Evolutionary conservation across 1,140 invertebrate genomes (phyloP).

Genomic region (Homalodisca vitripennis): DNA sequence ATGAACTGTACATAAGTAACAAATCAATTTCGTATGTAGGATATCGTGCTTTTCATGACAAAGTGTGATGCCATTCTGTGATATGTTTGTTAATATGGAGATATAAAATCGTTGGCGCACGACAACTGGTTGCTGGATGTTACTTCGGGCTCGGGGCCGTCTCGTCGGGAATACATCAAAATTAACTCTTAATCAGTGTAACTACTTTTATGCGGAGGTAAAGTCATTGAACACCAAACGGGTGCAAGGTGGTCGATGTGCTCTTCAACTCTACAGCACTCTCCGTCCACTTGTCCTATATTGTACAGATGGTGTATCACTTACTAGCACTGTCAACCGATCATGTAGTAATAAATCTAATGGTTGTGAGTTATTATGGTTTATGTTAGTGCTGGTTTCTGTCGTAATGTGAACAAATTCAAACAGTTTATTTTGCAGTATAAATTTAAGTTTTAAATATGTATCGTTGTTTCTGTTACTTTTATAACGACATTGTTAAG

Average conservation of each 20-base stretch:
- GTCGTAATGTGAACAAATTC: too few relatives aligned
- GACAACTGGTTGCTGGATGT: background rate
- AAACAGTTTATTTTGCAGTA: background rate
- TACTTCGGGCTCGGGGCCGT: background rate
- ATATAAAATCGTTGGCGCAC: constrained; percentile 22
- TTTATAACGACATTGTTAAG: too few relatives aligned
- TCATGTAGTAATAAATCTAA: background rate
- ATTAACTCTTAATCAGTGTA: constrained; percentile 23
- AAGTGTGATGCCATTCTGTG: constrained; percentile 21
- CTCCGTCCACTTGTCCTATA: background rate
- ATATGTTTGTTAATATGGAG: constrained; percentile 25
- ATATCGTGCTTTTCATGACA: constrained; percentile 21
- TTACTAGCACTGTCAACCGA: background rate
- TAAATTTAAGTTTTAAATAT: background rate
- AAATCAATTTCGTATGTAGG: constrained; percentile 20
- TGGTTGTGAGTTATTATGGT: background rate
- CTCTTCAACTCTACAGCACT: background rate
- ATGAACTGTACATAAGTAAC: constrained; percentile 19
- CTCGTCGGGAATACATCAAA: constrained; percentile 6
- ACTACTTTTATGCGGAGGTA: constrained; percentile 14
- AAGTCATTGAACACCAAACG: constrained; percentile 11
- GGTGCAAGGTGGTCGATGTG: background rate
- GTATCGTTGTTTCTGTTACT: background rate
- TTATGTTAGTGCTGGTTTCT: too few relatives aligned
- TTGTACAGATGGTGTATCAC: background rate